Evolutionary conservation across 2,888 invertebrate species (phyloP).

Genomic region (Phania funesta): DNA sequence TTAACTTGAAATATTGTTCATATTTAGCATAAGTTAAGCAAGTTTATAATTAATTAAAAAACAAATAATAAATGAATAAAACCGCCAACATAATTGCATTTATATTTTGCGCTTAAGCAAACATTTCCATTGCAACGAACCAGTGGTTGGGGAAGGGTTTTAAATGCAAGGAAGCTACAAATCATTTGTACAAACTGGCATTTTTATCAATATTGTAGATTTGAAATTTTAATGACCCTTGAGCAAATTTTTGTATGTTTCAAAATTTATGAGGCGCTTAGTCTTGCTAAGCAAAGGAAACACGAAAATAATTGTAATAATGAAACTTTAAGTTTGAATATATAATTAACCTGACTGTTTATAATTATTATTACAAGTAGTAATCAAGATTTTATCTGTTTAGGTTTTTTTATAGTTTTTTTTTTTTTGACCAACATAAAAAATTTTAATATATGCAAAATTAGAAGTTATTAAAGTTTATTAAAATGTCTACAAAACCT

Average conservation of each 20-base stretch:
- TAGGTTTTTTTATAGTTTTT: constrained; percentile 1
- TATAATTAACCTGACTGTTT: constrained; percentile 18
- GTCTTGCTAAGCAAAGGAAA: not conserved
- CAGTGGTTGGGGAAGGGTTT: not conserved
- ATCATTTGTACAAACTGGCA: constrained; percentile 15
- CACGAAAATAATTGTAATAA: not conserved
- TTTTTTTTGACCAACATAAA: not conserved
- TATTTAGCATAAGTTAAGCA: constrained; percentile 4
- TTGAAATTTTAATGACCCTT: not conserved
- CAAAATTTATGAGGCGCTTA: constrained; percentile 34
- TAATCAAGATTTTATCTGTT: constrained; percentile 31
- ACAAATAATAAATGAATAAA: not conserved
- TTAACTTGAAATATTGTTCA: not conserved
- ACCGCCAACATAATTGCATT: not conserved
- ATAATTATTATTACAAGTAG: constrained; percentile 13
- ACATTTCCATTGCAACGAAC: not conserved
- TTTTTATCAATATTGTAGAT: not conserved
- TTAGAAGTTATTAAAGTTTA: constrained; percentile 4
- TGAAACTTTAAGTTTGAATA: constrained; percentile 29
- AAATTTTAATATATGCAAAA: constrained; percentile 30
- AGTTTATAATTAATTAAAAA: constrained; percentile 23
- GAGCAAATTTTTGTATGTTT: not conserved
- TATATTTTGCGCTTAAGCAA: constrained; percentile 1
- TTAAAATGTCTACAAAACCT: constrained; percentile 7
- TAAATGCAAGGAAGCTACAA: constrained; percentile 24